Base-by-base conservation (phyloP, 2,797 vertebrate species). In the Masticophis lateralis region DNA sequence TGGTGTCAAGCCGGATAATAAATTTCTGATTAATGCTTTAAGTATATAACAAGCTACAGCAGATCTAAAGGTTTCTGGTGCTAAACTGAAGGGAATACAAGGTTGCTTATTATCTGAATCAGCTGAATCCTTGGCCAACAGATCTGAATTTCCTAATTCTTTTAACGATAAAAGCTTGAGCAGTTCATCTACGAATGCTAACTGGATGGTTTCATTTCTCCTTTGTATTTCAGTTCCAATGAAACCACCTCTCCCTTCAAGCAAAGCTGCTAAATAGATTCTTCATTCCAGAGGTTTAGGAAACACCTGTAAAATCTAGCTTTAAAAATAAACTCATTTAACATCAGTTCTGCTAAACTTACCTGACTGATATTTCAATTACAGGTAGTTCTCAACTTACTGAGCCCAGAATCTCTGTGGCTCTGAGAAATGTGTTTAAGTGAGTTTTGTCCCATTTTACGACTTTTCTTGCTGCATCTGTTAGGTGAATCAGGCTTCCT, bases 1-100 rank as follows among this genome's bases (percentile, higher is more conserved):
- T 4, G 92, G 57, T 10, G 60, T 92, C 90, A 94, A 18, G 90
- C 18, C 89, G 55, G 32, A 83, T 22, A 90, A 1, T 14, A 91
- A 60, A 18, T 94, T 93, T 94, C 66, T 94, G 93, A 94, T 92
- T 88, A 91, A 92, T 1, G 3, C 56, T 95, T 94, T 92, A 93
- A 83, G 91, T 11, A 93, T 61, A 20, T 69, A 18, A 83, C 1
- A 74, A 56, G 93, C 61, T 57, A 89, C 2, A 89, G 86, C 32
- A 92, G 3, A 92, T 93, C 91, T 27, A 2, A 94, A 92, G 20
- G 11, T 51, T 74, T 0, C 22, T 20, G 43, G 91, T 91, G 18
- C 32, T 20, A 53, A 88, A 13, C 69, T 57, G 90, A 5, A 89
- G 57, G n/a, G 57, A 91, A 93, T 37, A 74, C 66, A 91, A 94